Conservation (phyloP, 2,888 invertebrate species). For the Phengaris alcon region DNA sequence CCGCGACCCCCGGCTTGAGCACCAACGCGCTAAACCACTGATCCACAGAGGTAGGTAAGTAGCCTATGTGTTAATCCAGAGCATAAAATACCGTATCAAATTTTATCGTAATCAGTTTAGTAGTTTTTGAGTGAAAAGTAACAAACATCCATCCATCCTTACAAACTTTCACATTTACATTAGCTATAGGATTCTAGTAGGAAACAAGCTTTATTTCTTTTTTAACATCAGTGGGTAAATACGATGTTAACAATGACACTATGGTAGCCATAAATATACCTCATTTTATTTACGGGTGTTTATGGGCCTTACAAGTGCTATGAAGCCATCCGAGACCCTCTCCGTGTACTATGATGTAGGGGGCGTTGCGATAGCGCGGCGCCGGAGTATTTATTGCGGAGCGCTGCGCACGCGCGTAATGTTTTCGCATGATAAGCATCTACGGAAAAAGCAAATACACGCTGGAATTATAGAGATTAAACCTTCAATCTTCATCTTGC, state of each 20-base stretch:
- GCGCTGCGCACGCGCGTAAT: slow-evolving; percentile 51
- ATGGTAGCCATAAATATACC: neutral
- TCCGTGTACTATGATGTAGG: slow-evolving; percentile 30
- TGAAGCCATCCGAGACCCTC: slow-evolving; percentile 26
- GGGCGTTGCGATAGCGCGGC: slow-evolving; percentile 49
- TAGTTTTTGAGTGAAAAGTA: too few relatives aligned
- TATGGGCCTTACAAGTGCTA: slow-evolving; percentile 20
- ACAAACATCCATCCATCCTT: too few relatives aligned
- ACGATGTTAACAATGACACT: slow-evolving; percentile 9
- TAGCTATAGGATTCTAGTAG: neutral
- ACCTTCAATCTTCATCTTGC: slow-evolving; percentile 11
- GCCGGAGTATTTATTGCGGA: slow-evolving; percentile 52
- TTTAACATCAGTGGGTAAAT: neutral
- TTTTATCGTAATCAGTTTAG: too few relatives aligned
- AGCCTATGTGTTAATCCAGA: too few relatives aligned
- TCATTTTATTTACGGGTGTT: slow-evolving; percentile 12
- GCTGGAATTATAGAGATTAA: slow-evolving; percentile 36
- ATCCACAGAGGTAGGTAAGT: too few relatives aligned
- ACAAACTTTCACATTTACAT: neutral
- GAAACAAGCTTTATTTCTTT: neutral
- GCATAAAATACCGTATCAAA: too few relatives aligned
- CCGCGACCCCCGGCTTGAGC: too few relatives aligned
- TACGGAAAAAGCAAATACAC: slow-evolving; percentile 47
- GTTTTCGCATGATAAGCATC: slow-evolving; percentile 54
- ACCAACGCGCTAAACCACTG: too few relatives aligned